Conservation (phyloP, 2,113 vertebrate genomes). For the Anarhynchus alexandrinus region DNA sequence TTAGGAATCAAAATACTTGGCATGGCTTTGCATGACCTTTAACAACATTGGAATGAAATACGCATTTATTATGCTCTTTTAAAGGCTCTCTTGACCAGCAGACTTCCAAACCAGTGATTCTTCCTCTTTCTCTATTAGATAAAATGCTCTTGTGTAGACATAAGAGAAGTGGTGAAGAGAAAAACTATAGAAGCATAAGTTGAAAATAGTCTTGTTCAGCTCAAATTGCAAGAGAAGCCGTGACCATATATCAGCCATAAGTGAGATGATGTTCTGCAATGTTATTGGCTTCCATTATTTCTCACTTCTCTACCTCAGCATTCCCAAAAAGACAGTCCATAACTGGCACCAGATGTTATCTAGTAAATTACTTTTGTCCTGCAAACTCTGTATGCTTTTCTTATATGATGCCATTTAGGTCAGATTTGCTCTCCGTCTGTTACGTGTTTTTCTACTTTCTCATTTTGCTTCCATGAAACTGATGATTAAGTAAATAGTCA, state of each 20-base stretch:
- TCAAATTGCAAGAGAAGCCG: background rate
- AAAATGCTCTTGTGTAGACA: background rate
- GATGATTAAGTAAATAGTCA: background rate
- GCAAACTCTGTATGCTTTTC: background rate
- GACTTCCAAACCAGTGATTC: background rate
- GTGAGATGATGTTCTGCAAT: background rate
- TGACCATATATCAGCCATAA: background rate
- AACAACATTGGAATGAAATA: background rate
- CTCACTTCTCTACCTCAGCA: background rate
- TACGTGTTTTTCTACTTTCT: background rate
- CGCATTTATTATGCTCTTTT: background rate
- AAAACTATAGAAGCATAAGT: background rate
- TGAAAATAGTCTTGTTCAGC: background rate
- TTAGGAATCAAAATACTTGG: background rate
- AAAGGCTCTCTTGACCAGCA: background rate
- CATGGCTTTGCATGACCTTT: background rate
- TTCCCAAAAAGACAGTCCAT: background rate
- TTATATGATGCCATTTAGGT: background rate
- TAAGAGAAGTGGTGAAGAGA: background rate
- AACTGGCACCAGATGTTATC: background rate
- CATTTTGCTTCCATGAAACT: background rate
- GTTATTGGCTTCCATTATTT: background rate
- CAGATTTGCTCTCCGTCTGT: background rate
- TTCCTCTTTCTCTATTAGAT: background rate
- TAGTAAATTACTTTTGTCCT: conserved; percentile 28